Evolutionary conservation across 2,113 vertebrate genomes (phyloP).

Genomic region (Suncus etruscus): DNA sequence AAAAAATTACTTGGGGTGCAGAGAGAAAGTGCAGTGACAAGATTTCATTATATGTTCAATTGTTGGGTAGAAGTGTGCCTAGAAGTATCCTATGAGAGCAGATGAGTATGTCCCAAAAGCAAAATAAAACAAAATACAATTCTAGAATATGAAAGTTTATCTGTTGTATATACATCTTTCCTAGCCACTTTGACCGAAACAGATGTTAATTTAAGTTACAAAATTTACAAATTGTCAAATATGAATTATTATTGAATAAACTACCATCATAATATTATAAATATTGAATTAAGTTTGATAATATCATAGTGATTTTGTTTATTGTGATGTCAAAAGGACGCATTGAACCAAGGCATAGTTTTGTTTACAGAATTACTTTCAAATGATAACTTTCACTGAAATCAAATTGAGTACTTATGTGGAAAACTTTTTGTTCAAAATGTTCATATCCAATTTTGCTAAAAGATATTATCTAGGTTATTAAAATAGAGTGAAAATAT

Average conservation of each 20-base stretch:
- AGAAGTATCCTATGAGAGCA: too few species aligned
- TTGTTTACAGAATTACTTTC: not conserved
- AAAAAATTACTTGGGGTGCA: too few species aligned
- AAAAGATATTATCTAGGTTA: not conserved
- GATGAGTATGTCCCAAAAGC: too few species aligned
- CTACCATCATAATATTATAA: not conserved
- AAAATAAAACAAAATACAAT: too few species aligned
- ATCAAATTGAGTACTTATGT: not conserved
- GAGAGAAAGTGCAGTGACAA: too few species aligned
- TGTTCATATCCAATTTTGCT: not conserved
- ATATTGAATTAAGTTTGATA: not conserved
- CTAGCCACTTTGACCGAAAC: not conserved
- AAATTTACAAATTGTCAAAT: constrained; percentile 4
- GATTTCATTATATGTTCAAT: too few species aligned
- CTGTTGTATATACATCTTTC: not conserved
- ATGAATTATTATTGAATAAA: not conserved
- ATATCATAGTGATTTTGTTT: not conserved
- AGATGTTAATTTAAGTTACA: not conserved
- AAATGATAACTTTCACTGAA: constrained; percentile 4
- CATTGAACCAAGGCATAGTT: not conserved
- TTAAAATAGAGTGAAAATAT: not conserved
- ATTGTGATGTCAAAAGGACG: not conserved
- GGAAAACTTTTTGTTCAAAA: not conserved
- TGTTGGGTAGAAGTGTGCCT: too few species aligned
- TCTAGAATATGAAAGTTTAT: too few species aligned